These are phyloP conservation scores for Mus spretus DNA, from an alignment of 2,797 vertebrate genomes.

Conservation along the genomic window DNA sequence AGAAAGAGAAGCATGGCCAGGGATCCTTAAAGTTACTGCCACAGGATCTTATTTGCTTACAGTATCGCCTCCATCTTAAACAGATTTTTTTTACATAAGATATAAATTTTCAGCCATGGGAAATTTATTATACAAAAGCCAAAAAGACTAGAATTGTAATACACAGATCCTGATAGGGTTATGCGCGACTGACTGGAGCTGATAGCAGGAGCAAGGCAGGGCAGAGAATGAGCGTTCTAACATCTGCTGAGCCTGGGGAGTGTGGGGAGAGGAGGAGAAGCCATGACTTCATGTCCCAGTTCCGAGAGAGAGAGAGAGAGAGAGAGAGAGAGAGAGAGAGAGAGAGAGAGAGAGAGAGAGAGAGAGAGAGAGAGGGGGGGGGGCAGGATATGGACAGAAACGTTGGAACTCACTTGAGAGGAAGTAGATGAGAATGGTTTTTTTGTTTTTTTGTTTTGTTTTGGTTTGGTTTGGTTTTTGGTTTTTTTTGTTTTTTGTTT, in stretches of 20 bases:
- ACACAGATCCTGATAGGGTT: neutral
- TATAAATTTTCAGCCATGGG: constrained; percentile 51
- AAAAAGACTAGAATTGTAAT: neutral
- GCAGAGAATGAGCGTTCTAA: neutral
- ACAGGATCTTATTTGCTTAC: constrained; percentile 48
- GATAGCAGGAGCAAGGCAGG: neutral
- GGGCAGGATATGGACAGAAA: neutral
- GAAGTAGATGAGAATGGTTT: neutral
- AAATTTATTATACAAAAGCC: constrained; percentile 57
- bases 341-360: neutral
- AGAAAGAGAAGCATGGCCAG: neutral
- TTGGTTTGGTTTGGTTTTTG: no score
- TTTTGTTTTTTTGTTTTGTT: no score
- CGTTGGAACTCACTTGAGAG: neutral
- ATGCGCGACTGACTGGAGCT: neutral
- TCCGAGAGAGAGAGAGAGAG: neutral
- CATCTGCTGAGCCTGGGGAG: neutral
- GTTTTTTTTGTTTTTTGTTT: no score
- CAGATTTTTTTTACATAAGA: constrained; percentile 37
- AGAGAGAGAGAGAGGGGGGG: neutral
- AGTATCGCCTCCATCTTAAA: constrained; percentile 43
- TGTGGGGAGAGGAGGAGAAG: neutral
- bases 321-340: neutral
- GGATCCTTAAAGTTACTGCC: neutral
- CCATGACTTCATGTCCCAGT: neutral